Percentiles rank a stretch among this genome's conserved stretches.
Evolutionary conservation across 2,888 invertebrate species (phyloP).

Genomic region (Lomographa bimaculata): DNA sequence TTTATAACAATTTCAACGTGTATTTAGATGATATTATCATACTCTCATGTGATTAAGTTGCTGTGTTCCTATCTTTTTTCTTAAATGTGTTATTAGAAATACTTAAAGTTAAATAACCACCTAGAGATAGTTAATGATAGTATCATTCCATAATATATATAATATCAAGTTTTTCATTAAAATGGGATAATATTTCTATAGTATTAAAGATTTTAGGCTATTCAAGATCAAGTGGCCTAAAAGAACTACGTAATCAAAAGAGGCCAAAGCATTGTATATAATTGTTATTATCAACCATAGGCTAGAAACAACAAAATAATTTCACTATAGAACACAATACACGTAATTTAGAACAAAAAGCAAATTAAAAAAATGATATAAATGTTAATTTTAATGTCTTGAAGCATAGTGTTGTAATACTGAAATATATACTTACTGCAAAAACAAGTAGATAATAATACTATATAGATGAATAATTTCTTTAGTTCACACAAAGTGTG

Average conservation of each 20-base stretch:
- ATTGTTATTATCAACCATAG: not conserved
- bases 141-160: constrained; percentile 35
- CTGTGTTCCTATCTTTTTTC: constrained; percentile 32
- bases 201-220: constrained; percentile 17
- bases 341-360: constrained; percentile 3
- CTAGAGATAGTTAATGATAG: constrained; percentile 28
- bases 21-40: constrained; percentile 19
- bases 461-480: constrained; percentile 13
- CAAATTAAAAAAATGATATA: too few relatives aligned
- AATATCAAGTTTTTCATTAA: constrained; percentile 27
- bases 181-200: constrained; percentile 21
- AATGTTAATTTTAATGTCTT: too few relatives aligned
- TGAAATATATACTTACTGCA: not conserved
- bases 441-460: not conserved
- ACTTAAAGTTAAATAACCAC: constrained; percentile 16
- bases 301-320: not conserved
- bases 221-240: constrained; percentile 29
- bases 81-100: constrained; percentile 14
- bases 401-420: too few relatives aligned
- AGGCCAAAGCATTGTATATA: constrained; percentile 46
- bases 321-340: too few relatives aligned
- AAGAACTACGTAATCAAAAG: constrained; percentile 23
- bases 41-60: constrained; percentile 23
- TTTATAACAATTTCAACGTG: constrained; percentile 4
- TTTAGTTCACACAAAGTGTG: constrained; percentile 31